Conservation (phyloP, 2,797 vertebrate species). For the Pangasius djambal region DNA sequence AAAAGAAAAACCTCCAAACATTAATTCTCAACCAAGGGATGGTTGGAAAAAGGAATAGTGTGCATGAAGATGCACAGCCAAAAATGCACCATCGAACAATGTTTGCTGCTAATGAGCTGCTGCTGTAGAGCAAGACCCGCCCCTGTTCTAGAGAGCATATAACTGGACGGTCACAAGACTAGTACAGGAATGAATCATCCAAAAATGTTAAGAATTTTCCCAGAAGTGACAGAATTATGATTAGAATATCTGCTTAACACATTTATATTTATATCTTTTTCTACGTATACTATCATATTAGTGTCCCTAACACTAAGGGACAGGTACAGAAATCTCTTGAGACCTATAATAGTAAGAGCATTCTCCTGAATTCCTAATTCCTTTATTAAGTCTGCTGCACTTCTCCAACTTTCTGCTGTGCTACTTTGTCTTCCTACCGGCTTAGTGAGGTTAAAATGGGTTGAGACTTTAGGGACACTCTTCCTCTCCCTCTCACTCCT, state of each 20-base stretch:
- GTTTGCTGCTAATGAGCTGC: neutral
- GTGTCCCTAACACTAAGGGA: neutral
- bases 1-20: neutral
- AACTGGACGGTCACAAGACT: neutral
- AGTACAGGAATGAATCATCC: neutral
- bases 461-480: conserved; percentile 42
- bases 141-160: neutral
- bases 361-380: conserved; percentile 44
- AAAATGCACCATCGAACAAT: neutral
- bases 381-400: conserved; percentile 12
- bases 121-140: neutral
- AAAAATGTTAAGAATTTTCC: neutral
- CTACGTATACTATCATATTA: no score
- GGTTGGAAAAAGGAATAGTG: neutral
- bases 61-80: neutral
- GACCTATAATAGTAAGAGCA: neutral
- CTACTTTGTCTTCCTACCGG: conserved; percentile 6
- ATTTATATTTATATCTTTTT: neutral
- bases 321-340: neutral
- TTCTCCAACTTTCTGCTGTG: neutral
- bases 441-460: conserved; percentile 34
- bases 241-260: neutral
- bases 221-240: neutral
- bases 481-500: conserved; percentile 16
- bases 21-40: neutral